These are phyloP conservation scores for Eutolmus rufibarbis DNA, from an alignment of 2,888 invertebrate species.

Conservation along the genomic window DNA sequence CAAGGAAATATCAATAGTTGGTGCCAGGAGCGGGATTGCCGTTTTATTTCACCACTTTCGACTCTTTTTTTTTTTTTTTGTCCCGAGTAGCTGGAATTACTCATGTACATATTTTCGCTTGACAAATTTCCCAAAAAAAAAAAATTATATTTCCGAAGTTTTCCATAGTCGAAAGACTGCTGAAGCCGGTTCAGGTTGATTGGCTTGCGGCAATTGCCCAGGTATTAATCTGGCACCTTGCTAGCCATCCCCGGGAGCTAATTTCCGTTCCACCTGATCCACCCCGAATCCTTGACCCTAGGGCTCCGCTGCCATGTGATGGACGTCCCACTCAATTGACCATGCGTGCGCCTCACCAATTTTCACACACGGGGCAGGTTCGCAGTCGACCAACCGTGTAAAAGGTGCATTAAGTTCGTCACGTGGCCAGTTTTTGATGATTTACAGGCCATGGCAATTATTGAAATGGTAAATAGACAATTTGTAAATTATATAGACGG, in stretches of 20 bases:
- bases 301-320: background rate
- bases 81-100: background rate
- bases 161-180: background rate
- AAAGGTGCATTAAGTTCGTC: slow-evolving; percentile 54
- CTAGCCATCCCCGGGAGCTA: background rate
- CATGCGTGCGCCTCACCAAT: slow-evolving; percentile 40
- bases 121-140: slow-evolving; percentile 32
- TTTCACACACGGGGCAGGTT: slow-evolving; percentile 41
- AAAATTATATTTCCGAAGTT: background rate
- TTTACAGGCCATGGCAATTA: slow-evolving; percentile 46
- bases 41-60: slow-evolving; percentile 25
- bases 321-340: slow-evolving; percentile 36
- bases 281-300: slow-evolving; percentile 21
- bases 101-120: background rate
- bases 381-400: slow-evolving; percentile 51
- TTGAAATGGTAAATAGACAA: slow-evolving; percentile 47
- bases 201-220: background rate
- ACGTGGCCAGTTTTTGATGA: slow-evolving; percentile 52
- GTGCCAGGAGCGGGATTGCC: slow-evolving; percentile 41
- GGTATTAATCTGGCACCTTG: slow-evolving; percentile 8
- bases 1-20: slow-evolving; percentile 46
- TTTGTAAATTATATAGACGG: slow-evolving; percentile 48
- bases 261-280: slow-evolving; percentile 35
- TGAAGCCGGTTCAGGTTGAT: background rate
- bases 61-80: background rate